Conservation (phyloP, 1,140 invertebrate species). For the Solenopsis invicta region DNA sequence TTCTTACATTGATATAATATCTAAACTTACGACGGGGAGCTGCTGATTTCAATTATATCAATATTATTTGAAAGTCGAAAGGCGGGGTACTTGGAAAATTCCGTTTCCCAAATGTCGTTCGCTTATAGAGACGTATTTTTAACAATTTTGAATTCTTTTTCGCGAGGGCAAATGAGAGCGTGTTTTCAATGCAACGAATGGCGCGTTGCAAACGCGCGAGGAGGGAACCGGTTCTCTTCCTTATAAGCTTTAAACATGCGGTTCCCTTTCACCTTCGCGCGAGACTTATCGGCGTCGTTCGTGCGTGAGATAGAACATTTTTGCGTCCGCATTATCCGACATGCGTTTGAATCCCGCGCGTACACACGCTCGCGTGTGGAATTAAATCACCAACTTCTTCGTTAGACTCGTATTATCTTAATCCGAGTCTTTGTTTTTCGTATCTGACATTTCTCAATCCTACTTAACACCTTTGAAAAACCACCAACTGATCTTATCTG, state of each 20-base stretch:
- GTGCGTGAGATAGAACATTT: conserved; percentile 54
- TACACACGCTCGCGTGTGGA: too few species aligned
- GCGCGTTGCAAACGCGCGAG: conserved; percentile 12
- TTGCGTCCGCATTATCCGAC: conserved; percentile 3
- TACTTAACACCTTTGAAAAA: too few species aligned
- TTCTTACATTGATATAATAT: background rate
- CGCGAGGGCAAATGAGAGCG: conserved; percentile 7
- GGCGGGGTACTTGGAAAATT: background rate
- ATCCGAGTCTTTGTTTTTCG: too few species aligned
- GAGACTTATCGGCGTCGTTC: conserved; percentile 64
- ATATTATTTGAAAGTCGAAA: background rate
- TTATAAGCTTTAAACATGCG: conserved; percentile 63
- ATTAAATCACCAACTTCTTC: background rate
- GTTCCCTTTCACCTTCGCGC: conserved; percentile 73
- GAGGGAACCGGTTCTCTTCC: conserved; percentile 70
- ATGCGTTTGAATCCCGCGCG: background rate
- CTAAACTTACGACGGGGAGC: background rate
- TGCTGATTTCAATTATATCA: background rate
- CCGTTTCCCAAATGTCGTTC: background rate
- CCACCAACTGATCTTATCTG: too few species aligned
- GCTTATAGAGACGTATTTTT: background rate
- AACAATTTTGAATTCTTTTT: background rate
- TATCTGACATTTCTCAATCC: too few species aligned
- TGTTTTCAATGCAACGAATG: conserved; percentile 1
- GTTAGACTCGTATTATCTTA: too few species aligned